Evolutionary conservation across 2,113 vertebrate species (phyloP), one percentile per base, ranked within the genome.

Genomic region (Pangasianodon hypophthalmus): DNA sequence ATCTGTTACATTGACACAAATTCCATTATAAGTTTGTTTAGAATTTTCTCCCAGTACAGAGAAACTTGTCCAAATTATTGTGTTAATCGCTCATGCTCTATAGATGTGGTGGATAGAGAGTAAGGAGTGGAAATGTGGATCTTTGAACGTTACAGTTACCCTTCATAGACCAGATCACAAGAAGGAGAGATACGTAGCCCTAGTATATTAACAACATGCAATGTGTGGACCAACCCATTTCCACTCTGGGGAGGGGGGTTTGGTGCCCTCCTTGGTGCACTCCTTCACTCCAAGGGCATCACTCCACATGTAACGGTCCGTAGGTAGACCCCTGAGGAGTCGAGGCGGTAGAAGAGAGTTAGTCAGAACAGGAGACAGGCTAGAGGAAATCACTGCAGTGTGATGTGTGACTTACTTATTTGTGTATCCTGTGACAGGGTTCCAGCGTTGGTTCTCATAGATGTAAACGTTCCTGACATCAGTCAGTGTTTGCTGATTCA

Each of bases 391-490:
- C 19, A 16, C 48, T 3, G 13, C 14, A 26, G 5, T 48, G 21
- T 46, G 54, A 58, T 2, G n/a, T 18, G 26, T 71, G 54, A 90
- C 91, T 46, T 91, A 98, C 98, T 97, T 98, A 96, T 97, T 97
- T 88, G 97, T 97, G 64, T 99, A 99, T 93, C 98, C 98, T 0
- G 98, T 97, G 94, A 99, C 95, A 0, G 98, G 98, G 91, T 99
- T 99, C 98, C 98, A 99, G 82, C 98, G 97, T 92, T 99, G 98
- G 92, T 99, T 99, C 95, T 99, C 98, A 0, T 98, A 99, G 93
- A 99, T 96, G 79, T 96, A 96, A 69, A 99, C 92, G 0, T 94
- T 97, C 93, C 97, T 97, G 88, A 97, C 94, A 5, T 99, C 98
- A 0, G 96, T 97, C 94, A 98, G 97, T 0, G 95, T 93, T 1